A percentile compares a stretch with the other conserved stretches of the same genome.
Evolutionary conservation across 1,140 invertebrate species (phyloP).

Genomic region (Euura lappo): DNA sequence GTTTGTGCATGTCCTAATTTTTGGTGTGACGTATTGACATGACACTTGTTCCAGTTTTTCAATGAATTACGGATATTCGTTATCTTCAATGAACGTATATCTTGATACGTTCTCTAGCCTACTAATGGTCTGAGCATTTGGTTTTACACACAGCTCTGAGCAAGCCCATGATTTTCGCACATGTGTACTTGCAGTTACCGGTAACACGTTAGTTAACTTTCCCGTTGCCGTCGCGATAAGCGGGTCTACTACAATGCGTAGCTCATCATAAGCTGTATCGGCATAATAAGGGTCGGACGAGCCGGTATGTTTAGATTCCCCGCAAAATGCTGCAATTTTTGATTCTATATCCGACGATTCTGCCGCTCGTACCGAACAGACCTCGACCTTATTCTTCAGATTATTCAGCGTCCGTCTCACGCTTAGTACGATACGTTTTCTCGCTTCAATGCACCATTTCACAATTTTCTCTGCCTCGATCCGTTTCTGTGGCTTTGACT

Average conservation of each 20-base stretch:
- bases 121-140: neutral
- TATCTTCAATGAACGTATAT: neutral
- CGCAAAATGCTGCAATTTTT: neutral
- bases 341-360: neutral
- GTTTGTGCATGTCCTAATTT: neutral
- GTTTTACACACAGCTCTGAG: neutral
- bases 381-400: neutral
- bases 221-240: neutral
- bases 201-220: neutral
- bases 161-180: neutral
- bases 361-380: neutral
- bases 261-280: neutral
- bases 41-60: too few species aligned
- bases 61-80: neutral
- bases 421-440: neutral
- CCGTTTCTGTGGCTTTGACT: neutral
- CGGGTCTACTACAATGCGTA: neutral
- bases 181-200: neutral
- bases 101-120: neutral
- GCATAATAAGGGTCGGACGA: neutral
- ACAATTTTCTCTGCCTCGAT: neutral
- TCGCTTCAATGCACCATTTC: neutral
- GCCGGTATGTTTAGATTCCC: neutral
- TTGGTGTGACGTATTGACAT: too few species aligned
- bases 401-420: neutral